phyloP scores from a whole-genome alignment of 1,140 invertebrate genomes.

The Holcopasites calliopsidis region DNA sequence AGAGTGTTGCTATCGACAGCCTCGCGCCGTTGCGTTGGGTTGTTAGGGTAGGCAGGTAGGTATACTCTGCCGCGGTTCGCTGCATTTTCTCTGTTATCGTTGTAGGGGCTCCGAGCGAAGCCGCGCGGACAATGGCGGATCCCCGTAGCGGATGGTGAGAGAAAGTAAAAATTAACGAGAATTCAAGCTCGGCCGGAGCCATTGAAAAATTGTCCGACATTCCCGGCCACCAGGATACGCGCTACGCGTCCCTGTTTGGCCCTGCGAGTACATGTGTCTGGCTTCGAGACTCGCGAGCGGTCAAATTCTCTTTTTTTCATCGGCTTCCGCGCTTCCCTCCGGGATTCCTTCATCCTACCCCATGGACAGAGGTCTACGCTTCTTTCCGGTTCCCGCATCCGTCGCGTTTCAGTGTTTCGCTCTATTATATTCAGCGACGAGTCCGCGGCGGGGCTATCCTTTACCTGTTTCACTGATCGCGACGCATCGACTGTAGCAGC shows the following conservation, averaged over 20 bases:
- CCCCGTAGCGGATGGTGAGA: constrained; percentile 75
- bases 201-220: constrained; percentile 76
- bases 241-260: constrained; percentile 13
- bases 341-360: constrained; percentile 54
- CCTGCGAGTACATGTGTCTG: constrained; percentile 34
- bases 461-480: constrained; percentile 12
- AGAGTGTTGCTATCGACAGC: constrained; percentile 75
- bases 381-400: constrained; percentile 39
- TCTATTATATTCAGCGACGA: constrained; percentile 8
- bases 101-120: constrained; percentile 71
- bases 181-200: constrained; percentile 77
- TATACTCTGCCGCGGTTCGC: constrained; percentile 70
- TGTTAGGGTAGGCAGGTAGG: constrained; percentile 68
- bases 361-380: constrained; percentile 23
- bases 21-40: constrained; percentile 67
- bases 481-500: neutral
- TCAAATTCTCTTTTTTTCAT: constrained; percentile 48
- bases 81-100: constrained; percentile 77
- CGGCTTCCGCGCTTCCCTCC: constrained; percentile 37
- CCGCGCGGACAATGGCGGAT: constrained; percentile 73
- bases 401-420: constrained; percentile 37
- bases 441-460: constrained; percentile 11
- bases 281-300: constrained; percentile 67
- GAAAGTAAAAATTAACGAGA: constrained; percentile 79
- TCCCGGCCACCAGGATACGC: constrained; percentile 51